A percentile compares a stretch with the other conserved stretches of the same genome.
phyloP scores from a whole-genome alignment of 1,140 invertebrate species.

The Drosophila micromelanica region DNA sequence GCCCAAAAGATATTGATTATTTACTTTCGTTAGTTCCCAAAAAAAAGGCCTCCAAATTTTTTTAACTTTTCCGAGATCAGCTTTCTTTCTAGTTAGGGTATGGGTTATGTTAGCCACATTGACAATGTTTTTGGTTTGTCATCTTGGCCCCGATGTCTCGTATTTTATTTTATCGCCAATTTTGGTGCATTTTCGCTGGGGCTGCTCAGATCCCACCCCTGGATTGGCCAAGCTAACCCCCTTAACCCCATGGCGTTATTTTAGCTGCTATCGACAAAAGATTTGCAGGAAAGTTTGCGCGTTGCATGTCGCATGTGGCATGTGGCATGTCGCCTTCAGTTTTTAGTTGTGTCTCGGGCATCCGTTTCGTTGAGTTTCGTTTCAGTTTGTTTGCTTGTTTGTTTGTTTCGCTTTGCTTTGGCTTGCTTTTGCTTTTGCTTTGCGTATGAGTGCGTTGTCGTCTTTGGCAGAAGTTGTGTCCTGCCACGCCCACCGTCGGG shows the following conservation, averaged over 20 bases:
- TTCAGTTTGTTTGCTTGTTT: conserved; percentile 47
- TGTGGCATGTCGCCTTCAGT: conserved; percentile 70
- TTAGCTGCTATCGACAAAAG: conserved; percentile 27
- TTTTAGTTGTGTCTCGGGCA: conserved; percentile 76
- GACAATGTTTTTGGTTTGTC: conserved; percentile 46
- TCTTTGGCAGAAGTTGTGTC: conserved; percentile 50
- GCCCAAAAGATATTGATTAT: background rate
- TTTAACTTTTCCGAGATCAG: background rate
- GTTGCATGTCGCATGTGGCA: conserved; percentile 23
- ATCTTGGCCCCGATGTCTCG: conserved; percentile 62
- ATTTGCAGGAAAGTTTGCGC: conserved; percentile 37
- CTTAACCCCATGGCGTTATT: conserved; percentile 34
- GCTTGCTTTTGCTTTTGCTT: conserved; percentile 69
- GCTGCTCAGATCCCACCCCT: background rate
- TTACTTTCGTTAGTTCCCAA: background rate
- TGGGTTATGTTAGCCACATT: conserved; percentile 33
- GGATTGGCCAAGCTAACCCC: background rate
- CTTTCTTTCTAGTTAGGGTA: conserved; percentile 13
- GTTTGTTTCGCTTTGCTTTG: conserved; percentile 65
- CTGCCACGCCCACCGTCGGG: conserved; percentile 61
- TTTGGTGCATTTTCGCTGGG: conserved; percentile 55
- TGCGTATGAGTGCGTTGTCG: conserved; percentile 75
- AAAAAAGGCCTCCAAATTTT: background rate
- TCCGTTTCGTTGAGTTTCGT: conserved; percentile 53
- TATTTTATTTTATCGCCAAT: conserved; percentile 81